Percentiles rank a stretch among this genome's conserved stretches.
Evolutionary conservation across 2,888 invertebrate genomes (phyloP).

Genomic region (Acleris literana): DNA sequence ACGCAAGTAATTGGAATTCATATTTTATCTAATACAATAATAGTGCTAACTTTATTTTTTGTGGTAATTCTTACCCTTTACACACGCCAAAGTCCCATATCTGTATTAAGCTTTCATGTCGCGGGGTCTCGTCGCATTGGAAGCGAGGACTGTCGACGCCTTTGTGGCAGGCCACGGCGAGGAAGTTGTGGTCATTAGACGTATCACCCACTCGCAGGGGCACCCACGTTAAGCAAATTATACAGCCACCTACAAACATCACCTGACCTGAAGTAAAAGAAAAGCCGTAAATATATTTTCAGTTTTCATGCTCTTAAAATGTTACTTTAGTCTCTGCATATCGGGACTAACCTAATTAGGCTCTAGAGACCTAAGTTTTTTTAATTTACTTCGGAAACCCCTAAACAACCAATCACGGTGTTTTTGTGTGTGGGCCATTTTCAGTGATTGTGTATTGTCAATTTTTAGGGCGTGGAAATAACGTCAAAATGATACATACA

Average conservation of each 20-base stretch:
- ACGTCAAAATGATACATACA: too few relatives aligned
- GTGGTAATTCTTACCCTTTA: constrained; percentile 56
- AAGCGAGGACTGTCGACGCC: constrained; percentile 78
- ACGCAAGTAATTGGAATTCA: too few relatives aligned
- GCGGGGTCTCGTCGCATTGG: constrained; percentile 57
- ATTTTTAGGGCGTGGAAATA: too few relatives aligned
- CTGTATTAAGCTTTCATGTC: constrained; percentile 85
- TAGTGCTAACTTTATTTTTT: background rate
- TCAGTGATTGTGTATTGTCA: too few relatives aligned
- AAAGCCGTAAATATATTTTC: too few relatives aligned
- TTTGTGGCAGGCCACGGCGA: constrained; percentile 84
- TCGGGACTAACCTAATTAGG: too few relatives aligned
- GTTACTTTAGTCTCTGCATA: too few relatives aligned
- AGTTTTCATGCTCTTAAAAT: too few relatives aligned
- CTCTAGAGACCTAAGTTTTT: too few relatives aligned
- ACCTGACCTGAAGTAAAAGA: constrained; percentile 39
- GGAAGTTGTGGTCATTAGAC: constrained; percentile 49
- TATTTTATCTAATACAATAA: background rate
- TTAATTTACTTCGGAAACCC: too few relatives aligned
- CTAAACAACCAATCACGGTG: too few relatives aligned
- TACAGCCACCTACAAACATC: constrained; percentile 82
- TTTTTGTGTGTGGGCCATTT: too few relatives aligned
- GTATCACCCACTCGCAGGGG: constrained; percentile 16
- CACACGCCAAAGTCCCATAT: constrained; percentile 86
- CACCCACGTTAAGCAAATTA: constrained; percentile 17